Conservation (phyloP, 2,113 vertebrate species). For the Zootoca vivipara region DNA sequence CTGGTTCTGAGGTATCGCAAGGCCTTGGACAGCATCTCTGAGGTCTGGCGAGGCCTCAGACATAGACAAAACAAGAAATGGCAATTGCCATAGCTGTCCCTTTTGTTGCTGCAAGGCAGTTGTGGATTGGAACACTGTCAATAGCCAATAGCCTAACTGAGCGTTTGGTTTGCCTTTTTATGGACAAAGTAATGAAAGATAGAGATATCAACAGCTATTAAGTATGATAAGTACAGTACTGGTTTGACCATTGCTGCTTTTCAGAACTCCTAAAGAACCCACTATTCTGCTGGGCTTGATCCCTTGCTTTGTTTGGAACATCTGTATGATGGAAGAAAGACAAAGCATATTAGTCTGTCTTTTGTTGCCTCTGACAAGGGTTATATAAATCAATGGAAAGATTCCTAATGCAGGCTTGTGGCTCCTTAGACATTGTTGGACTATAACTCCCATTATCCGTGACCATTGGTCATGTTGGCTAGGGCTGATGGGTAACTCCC, state of each 20-base stretch:
- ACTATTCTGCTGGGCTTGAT: background rate
- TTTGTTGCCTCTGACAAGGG: too few relatives aligned
- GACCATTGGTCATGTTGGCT: too few relatives aligned
- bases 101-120: background rate
- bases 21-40: too few relatives aligned
- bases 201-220: background rate
- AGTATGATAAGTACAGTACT: background rate
- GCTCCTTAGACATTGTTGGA: too few relatives aligned
- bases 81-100: background rate
- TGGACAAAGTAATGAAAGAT: background rate
- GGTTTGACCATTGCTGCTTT: background rate
- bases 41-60: too few relatives aligned
- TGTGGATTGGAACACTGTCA: background rate
- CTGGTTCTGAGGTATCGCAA: too few relatives aligned
- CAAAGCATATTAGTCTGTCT: too few relatives aligned
- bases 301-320: background rate
- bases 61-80: too few relatives aligned
- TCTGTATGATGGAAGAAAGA: background rate
- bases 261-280: background rate
- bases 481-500: too few relatives aligned
- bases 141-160: background rate
- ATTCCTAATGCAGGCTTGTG: background rate
- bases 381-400: background rate
- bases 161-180: background rate
- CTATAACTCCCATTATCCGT: too few relatives aligned